Evolutionary conservation across 2,797 vertebrate genomes (phyloP).

Genomic region (Pitangus sulphuratus): DNA sequence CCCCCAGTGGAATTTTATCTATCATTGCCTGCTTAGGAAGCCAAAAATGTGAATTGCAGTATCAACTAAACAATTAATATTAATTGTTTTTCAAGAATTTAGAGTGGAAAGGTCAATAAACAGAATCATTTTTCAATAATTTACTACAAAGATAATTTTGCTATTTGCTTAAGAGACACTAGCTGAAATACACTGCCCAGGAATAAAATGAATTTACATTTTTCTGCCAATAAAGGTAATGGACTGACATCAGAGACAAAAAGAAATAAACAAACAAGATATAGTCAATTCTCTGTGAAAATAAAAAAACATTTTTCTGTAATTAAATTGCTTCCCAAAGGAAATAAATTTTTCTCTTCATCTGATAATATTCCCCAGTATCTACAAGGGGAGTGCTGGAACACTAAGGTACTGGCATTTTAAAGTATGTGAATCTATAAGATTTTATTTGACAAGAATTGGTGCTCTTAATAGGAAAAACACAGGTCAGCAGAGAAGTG

Average conservation of each 20-base stretch:
- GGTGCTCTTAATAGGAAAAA: background rate
- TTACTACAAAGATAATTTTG: background rate
- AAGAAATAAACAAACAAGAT: constrained; percentile 27
- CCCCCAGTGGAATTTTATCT: constrained; percentile 13
- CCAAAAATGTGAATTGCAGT: background rate
- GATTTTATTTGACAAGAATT: background rate
- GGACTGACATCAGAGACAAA: background rate
- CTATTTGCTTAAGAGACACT: background rate
- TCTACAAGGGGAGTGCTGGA: background rate
- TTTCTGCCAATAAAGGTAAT: constrained; percentile 24
- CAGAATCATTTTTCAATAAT: constrained; percentile 15
- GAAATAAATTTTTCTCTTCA: constrained; percentile 15
- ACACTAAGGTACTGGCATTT: background rate
- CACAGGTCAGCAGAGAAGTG: background rate
- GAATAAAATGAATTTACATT: constrained; percentile 31
- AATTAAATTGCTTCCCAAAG: constrained; percentile 51
- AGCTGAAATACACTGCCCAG: background rate
- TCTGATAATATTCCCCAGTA: background rate
- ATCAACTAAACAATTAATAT: background rate
- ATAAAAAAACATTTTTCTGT: background rate
- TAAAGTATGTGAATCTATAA: background rate
- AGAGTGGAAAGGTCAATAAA: background rate
- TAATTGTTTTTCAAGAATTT: background rate
- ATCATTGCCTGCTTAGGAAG: background rate
- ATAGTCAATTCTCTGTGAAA: constrained; percentile 13